Evolutionary conservation across 2,113 vertebrate species (phyloP).

Genomic region (Pygoscelis adeliae): DNA sequence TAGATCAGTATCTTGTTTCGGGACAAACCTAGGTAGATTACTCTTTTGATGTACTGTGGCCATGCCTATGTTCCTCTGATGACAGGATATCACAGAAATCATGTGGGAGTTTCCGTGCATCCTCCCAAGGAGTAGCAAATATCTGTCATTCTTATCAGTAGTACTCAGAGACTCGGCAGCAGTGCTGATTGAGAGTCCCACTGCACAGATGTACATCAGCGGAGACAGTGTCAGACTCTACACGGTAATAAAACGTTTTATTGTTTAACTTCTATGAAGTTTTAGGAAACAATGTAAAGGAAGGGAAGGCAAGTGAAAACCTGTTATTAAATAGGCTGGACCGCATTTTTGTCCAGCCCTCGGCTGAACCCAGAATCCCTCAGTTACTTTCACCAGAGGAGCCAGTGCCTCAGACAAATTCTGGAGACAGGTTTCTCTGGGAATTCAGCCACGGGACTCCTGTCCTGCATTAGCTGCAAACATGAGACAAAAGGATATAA

Average conservation of each 20-base stretch:
- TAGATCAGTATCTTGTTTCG: not conserved
- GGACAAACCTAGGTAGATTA: not conserved
- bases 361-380: not conserved
- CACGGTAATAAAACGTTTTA: fast-evolving
- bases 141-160: not conserved
- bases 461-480: not conserved
- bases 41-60: not conserved
- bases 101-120: not conserved
- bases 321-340: not conserved
- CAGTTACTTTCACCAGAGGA: not conserved
- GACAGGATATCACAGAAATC: not conserved
- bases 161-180: not conserved
- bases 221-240: not conserved
- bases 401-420: not conserved
- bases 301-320: not conserved
- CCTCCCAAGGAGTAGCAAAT: not conserved
- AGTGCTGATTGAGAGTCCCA: not conserved
- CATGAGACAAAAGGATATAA: not conserved
- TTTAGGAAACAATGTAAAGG: not conserved
- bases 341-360: not conserved
- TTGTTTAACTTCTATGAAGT: not conserved
- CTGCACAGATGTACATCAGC: not conserved
- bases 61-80: not conserved
- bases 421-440: not conserved
- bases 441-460: not conserved